Conservation (phyloP, 1,140 invertebrate species). For the Anoplophora glabripennis region DNA sequence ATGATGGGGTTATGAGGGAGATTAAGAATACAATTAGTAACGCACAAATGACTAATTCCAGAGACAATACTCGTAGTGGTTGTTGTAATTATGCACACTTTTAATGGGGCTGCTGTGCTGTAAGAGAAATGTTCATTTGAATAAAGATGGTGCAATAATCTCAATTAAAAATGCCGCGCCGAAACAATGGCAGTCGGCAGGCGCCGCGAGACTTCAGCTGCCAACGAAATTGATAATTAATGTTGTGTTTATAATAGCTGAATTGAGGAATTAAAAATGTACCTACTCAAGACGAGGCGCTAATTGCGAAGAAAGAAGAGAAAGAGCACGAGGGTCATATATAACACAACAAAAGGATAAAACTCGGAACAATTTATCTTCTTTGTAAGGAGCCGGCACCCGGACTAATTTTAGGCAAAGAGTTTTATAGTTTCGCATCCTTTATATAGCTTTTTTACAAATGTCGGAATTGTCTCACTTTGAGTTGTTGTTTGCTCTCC, state of each 20-base stretch:
- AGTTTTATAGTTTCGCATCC: constrained; percentile 41
- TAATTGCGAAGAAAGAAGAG: constrained; percentile 40
- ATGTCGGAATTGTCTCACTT: constrained; percentile 36
- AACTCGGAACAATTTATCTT: constrained; percentile 38
- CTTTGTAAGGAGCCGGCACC: constrained; percentile 34
- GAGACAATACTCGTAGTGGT: constrained; percentile 40
- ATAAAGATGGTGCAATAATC: constrained; percentile 50
- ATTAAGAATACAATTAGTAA: constrained; percentile 47
- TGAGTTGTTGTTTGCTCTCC: constrained; percentile 33
- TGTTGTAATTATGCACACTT: constrained; percentile 49
- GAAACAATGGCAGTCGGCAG: constrained; percentile 41
- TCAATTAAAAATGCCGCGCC: constrained; percentile 49
- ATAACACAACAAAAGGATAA: constrained; percentile 22
- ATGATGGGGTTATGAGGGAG: constrained; percentile 35
- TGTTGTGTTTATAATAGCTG: constrained; percentile 50
- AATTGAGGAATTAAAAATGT: constrained; percentile 49
- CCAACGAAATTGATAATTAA: constrained; percentile 49
- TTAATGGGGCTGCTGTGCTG: constrained; percentile 41
- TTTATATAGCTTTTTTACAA: constrained; percentile 38
- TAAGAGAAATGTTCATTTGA: constrained; percentile 46
- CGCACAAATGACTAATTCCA: constrained; percentile 48
- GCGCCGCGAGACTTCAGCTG: constrained; percentile 41
- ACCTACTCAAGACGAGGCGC: constrained; percentile 42
- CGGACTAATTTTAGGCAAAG: constrained; percentile 40
- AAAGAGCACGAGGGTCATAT: constrained; percentile 19